phyloP scores from a whole-genome alignment of 1,140 invertebrate genomes.

The Drosophila sturtevanti region DNA sequence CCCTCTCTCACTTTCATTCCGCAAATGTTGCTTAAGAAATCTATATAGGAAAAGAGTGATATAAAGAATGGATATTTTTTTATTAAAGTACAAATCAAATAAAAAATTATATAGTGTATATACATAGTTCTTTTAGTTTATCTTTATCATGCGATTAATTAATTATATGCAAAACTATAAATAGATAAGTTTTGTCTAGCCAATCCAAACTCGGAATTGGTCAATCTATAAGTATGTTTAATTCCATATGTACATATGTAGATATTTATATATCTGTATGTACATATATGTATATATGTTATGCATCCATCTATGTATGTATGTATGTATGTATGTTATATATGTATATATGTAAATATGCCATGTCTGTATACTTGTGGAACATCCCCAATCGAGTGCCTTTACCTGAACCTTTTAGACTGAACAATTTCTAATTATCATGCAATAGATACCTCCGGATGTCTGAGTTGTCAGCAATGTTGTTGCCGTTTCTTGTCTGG shows the following conservation, averaged over 20 bases:
- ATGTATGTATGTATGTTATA: no score
- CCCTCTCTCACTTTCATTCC: no score
- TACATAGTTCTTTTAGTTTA: conserved; percentile 20
- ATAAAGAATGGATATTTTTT: no score
- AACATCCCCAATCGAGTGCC: background rate
- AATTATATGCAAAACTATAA: conserved; percentile 17
- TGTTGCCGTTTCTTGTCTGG: conserved; percentile 45
- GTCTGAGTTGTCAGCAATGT: conserved; percentile 48
- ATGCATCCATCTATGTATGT: no score
- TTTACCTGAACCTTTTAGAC: conserved; percentile 24
- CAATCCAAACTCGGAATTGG: conserved; percentile 10
- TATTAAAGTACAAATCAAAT: no score
- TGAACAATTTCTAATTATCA: conserved; percentile 71
- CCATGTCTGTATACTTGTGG: no score
- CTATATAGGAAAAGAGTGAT: no score
- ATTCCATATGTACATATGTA: no score
- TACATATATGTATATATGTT: no score
- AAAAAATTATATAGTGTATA: no score
- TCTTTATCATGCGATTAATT: background rate
- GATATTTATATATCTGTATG: background rate
- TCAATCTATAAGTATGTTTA: conserved; percentile 13
- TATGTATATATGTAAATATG: no score
- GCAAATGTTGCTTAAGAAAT: no score
- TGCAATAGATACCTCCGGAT: conserved; percentile 67
- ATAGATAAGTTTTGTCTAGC: conserved; percentile 1